Evolutionary conservation across 2,888 invertebrate species (phyloP).

Genomic region (Phymatocera aterrima): DNA sequence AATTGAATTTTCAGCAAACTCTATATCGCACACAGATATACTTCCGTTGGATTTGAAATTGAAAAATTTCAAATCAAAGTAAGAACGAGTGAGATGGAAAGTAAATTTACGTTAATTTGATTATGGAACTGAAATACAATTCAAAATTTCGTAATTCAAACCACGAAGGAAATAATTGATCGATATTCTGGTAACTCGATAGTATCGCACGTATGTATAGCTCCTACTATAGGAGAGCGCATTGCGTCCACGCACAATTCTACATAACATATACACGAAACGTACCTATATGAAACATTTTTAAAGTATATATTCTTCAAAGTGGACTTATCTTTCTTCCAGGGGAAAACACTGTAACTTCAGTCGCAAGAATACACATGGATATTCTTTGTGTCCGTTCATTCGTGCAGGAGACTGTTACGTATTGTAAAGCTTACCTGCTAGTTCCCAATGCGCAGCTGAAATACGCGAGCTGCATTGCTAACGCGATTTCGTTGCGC

Average conservation of each 20-base stretch:
- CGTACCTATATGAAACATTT: background rate
- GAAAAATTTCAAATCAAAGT: too few relatives aligned
- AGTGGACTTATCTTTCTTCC: background rate
- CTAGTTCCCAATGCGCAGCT: slow-evolving; percentile 20
- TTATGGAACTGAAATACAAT: too few relatives aligned
- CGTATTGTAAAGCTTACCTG: slow-evolving; percentile 32
- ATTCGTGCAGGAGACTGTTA: background rate
- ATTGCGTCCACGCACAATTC: too few relatives aligned
- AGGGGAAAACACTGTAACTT: background rate
- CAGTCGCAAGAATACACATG: background rate
- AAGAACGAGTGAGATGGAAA: too few relatives aligned
- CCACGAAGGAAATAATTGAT: too few relatives aligned
- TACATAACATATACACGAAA: background rate
- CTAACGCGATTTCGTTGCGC: slow-evolving; percentile 9
- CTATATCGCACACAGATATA: background rate
- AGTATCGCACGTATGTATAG: too few relatives aligned
- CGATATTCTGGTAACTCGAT: too few relatives aligned
- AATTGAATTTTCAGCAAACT: slow-evolving; percentile 58
- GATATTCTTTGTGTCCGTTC: background rate
- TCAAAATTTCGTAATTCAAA: too few relatives aligned
- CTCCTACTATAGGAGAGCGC: background rate
- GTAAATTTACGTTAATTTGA: too few relatives aligned
- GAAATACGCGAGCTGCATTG: slow-evolving; percentile 27
- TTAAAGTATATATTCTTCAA: background rate
- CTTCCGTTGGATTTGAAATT: too few relatives aligned